A percentile compares a stretch with the other conserved stretches of the same genome.
phyloP scores from a whole-genome alignment of 2,888 invertebrate species.

The Amiota mariae region DNA sequence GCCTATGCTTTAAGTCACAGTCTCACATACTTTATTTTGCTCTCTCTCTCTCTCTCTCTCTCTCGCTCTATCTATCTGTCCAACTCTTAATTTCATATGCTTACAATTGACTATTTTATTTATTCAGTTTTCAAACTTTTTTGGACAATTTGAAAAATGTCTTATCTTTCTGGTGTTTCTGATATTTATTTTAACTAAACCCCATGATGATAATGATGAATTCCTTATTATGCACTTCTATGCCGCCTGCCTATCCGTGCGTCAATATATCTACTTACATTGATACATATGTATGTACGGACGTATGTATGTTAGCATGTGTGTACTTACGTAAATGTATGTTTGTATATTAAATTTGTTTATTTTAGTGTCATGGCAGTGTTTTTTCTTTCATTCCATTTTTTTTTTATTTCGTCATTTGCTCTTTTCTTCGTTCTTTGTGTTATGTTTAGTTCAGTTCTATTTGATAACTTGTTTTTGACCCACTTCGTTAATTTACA shows the following conservation, averaged over 20 bases:
- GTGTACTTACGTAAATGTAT: conserved; percentile 15
- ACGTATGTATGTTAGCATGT: not conserved
- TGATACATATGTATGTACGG: conserved; percentile 10
- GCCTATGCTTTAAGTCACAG: conserved; percentile 48
- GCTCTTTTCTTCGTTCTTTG: not conserved
- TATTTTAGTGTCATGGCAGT: conserved; percentile 32
- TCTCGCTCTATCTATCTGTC: not conserved
- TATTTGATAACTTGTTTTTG: conserved; percentile 51
- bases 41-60: conserved; percentile 20
- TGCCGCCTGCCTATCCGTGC: conserved; percentile 16
- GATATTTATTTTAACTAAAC: not conserved
- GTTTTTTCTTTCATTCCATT: conserved; percentile 34
- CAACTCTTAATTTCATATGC: no score
- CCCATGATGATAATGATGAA: not conserved
- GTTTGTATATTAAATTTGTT: conserved; percentile 52
- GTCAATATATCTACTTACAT: not conserved
- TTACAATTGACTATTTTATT: not conserved
- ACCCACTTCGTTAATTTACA: conserved; percentile 53
- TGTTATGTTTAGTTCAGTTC: not conserved
- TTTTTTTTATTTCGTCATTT: not conserved
- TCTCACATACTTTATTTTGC: conserved; percentile 19
- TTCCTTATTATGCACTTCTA: conserved; percentile 34
- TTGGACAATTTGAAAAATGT: not conserved
- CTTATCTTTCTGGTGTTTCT: not conserved
- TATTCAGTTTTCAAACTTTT: conserved; percentile 18